Conservation (phyloP, 2,797 vertebrate genomes). For the Macropodus opercularis region DNA sequence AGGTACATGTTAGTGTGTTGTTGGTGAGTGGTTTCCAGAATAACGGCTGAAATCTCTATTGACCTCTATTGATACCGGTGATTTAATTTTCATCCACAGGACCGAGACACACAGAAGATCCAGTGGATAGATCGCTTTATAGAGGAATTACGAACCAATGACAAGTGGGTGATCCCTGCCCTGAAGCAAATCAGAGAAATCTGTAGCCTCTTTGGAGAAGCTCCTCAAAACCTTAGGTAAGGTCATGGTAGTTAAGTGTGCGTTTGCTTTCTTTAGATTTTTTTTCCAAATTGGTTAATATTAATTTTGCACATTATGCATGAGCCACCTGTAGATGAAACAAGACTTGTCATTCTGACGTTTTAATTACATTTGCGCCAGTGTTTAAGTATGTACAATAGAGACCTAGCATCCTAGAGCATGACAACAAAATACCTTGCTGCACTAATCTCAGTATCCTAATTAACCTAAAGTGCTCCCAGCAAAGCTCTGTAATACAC, state of each 20-base stretch:
- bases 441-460: constrained; percentile 1
- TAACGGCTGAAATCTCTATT: background rate
- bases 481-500: background rate
- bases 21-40: background rate
- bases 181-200: constrained; percentile 99
- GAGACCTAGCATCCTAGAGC: background rate
- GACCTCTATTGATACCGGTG: background rate
- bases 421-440: background rate
- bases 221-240: constrained; percentile 98
- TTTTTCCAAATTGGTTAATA: constrained; percentile 1
- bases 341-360: constrained; percentile 14
- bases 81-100: constrained; percentile 78
- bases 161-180: constrained; percentile 99
- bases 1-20: constrained; percentile 78
- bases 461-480: constrained; percentile 8
- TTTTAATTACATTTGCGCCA: constrained; percentile 26
- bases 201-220: constrained; percentile 99
- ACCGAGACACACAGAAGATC: constrained; percentile 98
- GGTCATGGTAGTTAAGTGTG: constrained; percentile 10
- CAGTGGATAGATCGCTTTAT: constrained; percentile 99
- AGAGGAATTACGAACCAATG: constrained; percentile 98
- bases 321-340: constrained; percentile 1
- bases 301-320: constrained; percentile 1
- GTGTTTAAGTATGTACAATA: constrained; percentile 20
- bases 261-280: constrained; percentile 3